Evolutionary conservation across 2,888 invertebrate genomes (phyloP), one percentile per base, ranked within the genome.

Genomic region (Antheraea yamamai): DNA sequence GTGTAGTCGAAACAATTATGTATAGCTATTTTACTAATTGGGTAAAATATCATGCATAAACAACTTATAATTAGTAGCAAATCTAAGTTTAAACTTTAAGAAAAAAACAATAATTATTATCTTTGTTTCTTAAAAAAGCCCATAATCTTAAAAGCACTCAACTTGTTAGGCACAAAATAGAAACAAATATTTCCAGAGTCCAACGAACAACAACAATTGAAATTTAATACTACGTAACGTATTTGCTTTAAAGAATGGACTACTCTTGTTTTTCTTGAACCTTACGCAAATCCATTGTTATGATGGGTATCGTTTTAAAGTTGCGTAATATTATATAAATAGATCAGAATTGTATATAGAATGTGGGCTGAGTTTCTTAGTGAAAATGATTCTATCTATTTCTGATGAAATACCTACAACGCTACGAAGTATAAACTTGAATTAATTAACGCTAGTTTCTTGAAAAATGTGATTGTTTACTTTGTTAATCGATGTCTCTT

Each of bases 141-240:
- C 10, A 39, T 71, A 35, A n/a, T 61, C 68, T 35, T 73, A 70
- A 71, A 71, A 76, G 73, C 71, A 74, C 64, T 74, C n/a, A 12
- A 30, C 20, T 23, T 20, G 74, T 77, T 77, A 78, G 74, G 76
- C 76, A 73, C 74, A 66, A 61, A 78, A 23, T 4, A 26, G 10
- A 16, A 75, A 70, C 73, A 47, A 72, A 76, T 75, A 52, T 71
- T 77, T 77, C 76, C 76, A 66, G 68, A 75, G 77, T 75, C 66
- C 73, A 74, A 78, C 77, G 77, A 74, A 76, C 78, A 70, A 79
- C 73, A 76, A 77, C 47, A 35, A 39, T 39, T 30, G 74, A 75
- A 68, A 77, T 73, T 66, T 75, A 68, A 74, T 30, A 18, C 18
- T 51, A 66, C 30, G 74, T 80, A 79, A 80, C 79, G 81, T 78